phyloP scores from a whole-genome alignment of 2,797 vertebrate genomes.

The Myioborus miniatus region DNA sequence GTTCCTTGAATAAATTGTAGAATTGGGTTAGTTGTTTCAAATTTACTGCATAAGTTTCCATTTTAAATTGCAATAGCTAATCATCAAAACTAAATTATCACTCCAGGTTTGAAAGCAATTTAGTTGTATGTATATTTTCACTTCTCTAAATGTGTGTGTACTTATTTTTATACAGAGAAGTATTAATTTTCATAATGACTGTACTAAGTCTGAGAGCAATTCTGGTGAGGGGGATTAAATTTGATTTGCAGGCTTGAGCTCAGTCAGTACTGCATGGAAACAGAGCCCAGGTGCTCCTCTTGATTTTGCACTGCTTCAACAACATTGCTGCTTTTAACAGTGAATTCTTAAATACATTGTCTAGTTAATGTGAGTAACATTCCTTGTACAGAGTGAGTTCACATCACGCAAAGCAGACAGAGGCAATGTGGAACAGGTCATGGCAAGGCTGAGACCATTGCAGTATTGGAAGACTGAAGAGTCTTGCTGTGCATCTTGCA shows the following conservation, averaged over 20 bases:
- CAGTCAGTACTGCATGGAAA: not conserved
- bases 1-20: not conserved
- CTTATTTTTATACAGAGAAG: not conserved
- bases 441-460: not conserved
- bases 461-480: not conserved
- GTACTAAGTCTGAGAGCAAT: not conserved
- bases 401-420: not conserved
- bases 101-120: not conserved
- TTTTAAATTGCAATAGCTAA: not conserved
- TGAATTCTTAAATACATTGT: not conserved
- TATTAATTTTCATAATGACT: not conserved
- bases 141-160: not conserved
- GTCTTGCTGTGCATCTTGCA: not conserved
- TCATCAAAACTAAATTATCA: not conserved
- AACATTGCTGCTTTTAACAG: not conserved
- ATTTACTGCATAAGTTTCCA: not conserved
- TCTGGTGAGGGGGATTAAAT: not conserved
- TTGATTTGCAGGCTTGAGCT: not conserved
- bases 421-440: not conserved
- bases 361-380: not conserved
- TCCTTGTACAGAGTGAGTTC: not conserved
- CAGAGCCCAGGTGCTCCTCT: not conserved
- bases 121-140: not conserved
- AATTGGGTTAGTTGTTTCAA: not conserved
- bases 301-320: not conserved